Evolutionary conservation across 1,140 invertebrate species (phyloP).

Genomic region (Gonioctena quinquepunctata): DNA sequence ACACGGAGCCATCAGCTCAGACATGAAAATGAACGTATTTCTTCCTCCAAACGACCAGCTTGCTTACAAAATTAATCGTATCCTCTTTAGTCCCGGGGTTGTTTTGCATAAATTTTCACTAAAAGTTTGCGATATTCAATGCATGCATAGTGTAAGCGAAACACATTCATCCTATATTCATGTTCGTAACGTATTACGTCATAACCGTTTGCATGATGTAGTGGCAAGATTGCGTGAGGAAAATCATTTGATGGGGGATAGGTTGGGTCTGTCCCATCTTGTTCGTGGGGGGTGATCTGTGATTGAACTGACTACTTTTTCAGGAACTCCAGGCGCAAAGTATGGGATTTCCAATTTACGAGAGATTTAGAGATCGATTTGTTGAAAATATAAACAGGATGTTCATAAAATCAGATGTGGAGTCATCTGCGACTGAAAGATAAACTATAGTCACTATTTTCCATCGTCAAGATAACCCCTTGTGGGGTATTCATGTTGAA

Average conservation of each 20-base stretch:
- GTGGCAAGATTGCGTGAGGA: background rate
- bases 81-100: background rate
- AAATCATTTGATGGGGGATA: background rate
- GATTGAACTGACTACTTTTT: too few relatives aligned
- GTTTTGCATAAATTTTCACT: background rate
- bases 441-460: too few relatives aligned
- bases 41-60: background rate
- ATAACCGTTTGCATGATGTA: background rate
- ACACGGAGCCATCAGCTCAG: background rate
- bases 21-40: background rate
- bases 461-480: too few relatives aligned
- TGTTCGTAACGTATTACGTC: background rate
- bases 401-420: too few relatives aligned
- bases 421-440: too few relatives aligned
- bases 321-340: too few relatives aligned
- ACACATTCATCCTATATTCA: background rate
- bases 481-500: too few relatives aligned
- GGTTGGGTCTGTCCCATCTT: too few relatives aligned
- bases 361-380: too few relatives aligned
- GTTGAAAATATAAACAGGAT: too few relatives aligned
- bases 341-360: too few relatives aligned
- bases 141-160: background rate
- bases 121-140: background rate
- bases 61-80: background rate
- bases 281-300: too few relatives aligned